phyloP scores from a whole-genome alignment of 2,797 vertebrate species.

The Salmo trutta region DNA sequence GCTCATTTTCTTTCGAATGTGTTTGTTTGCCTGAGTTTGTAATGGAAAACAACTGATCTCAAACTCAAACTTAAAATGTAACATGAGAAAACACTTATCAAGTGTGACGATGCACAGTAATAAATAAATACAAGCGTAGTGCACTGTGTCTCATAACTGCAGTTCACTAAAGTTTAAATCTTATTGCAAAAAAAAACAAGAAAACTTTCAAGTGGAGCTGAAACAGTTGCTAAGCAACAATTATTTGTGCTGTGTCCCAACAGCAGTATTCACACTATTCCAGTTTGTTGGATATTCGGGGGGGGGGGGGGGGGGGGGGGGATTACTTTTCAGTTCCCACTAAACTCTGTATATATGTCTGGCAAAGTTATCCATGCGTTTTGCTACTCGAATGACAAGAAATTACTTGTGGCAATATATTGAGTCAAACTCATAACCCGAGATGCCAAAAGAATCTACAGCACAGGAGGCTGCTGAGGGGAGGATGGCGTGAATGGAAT shows the following conservation, averaged over 20 bases:
- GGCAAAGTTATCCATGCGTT: conserved; percentile 5
- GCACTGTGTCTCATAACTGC: not conserved
- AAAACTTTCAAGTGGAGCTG: conserved; percentile 76
- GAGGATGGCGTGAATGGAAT: too few relatives aligned
- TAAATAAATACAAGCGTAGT: too few relatives aligned
- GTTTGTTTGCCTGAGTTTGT: conserved; percentile 31
- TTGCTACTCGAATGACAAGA: not conserved
- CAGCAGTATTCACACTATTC: not conserved
- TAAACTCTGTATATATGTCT: conserved; percentile 11
- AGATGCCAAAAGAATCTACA: not conserved
- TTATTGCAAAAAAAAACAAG: conserved; percentile 61
- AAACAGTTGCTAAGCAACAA: conserved; percentile 76
- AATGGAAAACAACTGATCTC: conserved; percentile 28
- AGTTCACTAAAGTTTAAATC: conserved; percentile 29
- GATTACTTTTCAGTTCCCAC: conserved; percentile 33
- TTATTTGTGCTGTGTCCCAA: conserved; percentile 47
- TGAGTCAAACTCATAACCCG: not conserved
- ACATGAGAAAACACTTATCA: conserved; percentile 2
- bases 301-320: conserved; percentile 37
- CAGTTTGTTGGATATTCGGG: conserved; percentile 48
- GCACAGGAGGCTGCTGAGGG: not conserved
- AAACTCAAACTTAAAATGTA: conserved; percentile 21
- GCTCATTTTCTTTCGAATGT: conserved; percentile 21
- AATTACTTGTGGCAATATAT: not conserved
- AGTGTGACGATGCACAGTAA: not conserved